phyloP scores from a whole-genome alignment of 2,113 vertebrate genomes.

The Paradoxurus hermaphroditus region DNA sequence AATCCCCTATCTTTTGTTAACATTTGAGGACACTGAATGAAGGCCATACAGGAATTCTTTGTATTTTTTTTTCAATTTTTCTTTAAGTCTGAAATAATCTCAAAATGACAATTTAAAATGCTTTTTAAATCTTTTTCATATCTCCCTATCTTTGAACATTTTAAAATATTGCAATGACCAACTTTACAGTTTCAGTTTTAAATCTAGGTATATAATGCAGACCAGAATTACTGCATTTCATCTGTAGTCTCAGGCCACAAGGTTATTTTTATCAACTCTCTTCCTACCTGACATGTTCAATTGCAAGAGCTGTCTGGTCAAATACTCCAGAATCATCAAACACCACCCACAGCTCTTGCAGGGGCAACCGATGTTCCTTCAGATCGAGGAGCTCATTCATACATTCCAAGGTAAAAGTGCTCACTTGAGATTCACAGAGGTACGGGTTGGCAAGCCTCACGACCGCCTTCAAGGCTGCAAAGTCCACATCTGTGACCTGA shows the following conservation, averaged over 20 bases:
- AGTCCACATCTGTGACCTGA: slow-evolving; percentile 90
- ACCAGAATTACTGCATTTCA: background rate
- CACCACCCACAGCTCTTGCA: slow-evolving; percentile 91
- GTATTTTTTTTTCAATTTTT: background rate
- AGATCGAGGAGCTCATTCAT: slow-evolving; percentile 88
- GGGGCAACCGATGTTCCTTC: slow-evolving; percentile 85
- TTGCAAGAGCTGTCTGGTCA: slow-evolving; percentile 92
- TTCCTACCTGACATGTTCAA: slow-evolving; percentile 94
- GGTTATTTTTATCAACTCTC: background rate
- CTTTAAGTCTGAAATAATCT: background rate
- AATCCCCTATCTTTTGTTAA: background rate
- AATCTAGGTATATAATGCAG: background rate
- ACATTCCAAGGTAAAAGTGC: slow-evolving; percentile 85
- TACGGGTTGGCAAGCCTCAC: slow-evolving; percentile 87
- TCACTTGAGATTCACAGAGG: slow-evolving; percentile 86
- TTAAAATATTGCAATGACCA: background rate
- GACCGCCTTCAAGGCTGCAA: slow-evolving; percentile 84
- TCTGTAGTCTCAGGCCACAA: background rate
- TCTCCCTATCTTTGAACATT: background rate
- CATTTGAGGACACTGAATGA: background rate
- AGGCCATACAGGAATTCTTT: background rate
- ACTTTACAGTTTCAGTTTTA: background rate
- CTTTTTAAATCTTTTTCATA: background rate
- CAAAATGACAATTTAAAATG: background rate
- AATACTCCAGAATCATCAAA: slow-evolving; percentile 91